Percentiles rank a stretch among this genome's conserved stretches.
phyloP scores from a whole-genome alignment of 2,797 vertebrate species.

The Syngnathus rostellatus region DNA sequence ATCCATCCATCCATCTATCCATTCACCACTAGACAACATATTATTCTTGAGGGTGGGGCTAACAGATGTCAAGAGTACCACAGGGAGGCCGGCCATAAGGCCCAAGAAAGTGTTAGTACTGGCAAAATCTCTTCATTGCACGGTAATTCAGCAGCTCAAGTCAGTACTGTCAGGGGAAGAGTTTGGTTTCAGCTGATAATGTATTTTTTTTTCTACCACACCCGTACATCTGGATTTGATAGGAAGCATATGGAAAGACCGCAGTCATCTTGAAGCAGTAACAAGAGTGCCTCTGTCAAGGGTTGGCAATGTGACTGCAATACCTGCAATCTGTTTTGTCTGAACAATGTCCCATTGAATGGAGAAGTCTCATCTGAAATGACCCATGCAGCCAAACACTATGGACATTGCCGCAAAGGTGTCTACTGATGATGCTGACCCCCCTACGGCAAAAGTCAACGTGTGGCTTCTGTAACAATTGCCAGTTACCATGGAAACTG shows the following conservation, averaged over 20 bases:
- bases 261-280: conserved; percentile 13
- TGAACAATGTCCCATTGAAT: neutral
- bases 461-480: conserved; percentile 18
- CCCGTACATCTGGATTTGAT: conserved; percentile 32
- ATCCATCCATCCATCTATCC: conserved; percentile 5
- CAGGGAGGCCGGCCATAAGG: conserved; percentile 24
- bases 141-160: conserved; percentile 13
- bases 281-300: neutral
- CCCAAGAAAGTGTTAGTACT: conserved; percentile 10
- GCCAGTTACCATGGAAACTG: conserved; percentile 33
- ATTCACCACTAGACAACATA: conserved; percentile 18
- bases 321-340: conserved; percentile 1
- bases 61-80: conserved; percentile 26
- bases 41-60: conserved; percentile 49
- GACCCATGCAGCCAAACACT: neutral
- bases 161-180: conserved; percentile 16
- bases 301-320: neutral
- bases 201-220: conserved; percentile 16
- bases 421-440: neutral
- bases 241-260: conserved; percentile 12
- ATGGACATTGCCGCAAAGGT: neutral
- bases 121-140: conserved; percentile 21
- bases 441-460: conserved; percentile 13
- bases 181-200: conserved; percentile 40
- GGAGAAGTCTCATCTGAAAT: neutral